Evolutionary conservation across 2,888 invertebrate genomes (phyloP).

Genomic region (Cheilosia urbana): DNA sequence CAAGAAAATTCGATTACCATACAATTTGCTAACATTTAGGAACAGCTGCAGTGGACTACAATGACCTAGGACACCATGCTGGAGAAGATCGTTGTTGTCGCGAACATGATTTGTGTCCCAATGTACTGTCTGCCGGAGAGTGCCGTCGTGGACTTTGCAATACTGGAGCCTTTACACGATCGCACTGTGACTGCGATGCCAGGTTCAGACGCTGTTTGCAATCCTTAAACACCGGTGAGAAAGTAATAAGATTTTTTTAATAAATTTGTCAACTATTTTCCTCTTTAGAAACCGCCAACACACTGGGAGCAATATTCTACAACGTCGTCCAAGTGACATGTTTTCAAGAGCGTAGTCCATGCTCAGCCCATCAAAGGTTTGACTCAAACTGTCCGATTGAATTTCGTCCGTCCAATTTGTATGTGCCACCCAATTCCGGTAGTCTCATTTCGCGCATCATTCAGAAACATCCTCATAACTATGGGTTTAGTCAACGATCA

Average conservation of each 20-base stretch:
- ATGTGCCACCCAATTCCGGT: constrained; percentile 81
- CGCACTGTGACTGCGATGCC: constrained; percentile 91
- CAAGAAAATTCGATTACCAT: not conserved
- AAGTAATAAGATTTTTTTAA: not conserved
- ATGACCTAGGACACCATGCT: constrained; percentile 87
- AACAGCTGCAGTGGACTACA: constrained; percentile 86
- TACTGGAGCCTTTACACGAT: constrained; percentile 87
- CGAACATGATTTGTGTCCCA: constrained; percentile 89
- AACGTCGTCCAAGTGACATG: constrained; percentile 90
- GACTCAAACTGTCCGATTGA: constrained; percentile 80
- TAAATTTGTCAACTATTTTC: constrained; percentile 2
- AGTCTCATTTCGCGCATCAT: constrained; percentile 78
- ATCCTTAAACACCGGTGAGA: constrained; percentile 85
- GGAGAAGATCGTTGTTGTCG: constrained; percentile 90
- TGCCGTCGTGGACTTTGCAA: constrained; percentile 89
- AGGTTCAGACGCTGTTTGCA: constrained; percentile 89
- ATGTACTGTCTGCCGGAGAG: constrained; percentile 86
- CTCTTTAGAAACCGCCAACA: constrained; percentile 86
- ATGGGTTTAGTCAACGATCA: constrained; percentile 75
- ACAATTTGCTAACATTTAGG: constrained; percentile 80
- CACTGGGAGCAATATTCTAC: constrained; percentile 90
- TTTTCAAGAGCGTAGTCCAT: constrained; percentile 88
- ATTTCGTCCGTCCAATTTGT: constrained; percentile 81
- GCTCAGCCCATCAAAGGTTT: constrained; percentile 87
- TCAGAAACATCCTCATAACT: constrained; percentile 79